Base-by-base conservation (phyloP, 2,888 invertebrate genomes). In the Athetis lepigone region DNA sequence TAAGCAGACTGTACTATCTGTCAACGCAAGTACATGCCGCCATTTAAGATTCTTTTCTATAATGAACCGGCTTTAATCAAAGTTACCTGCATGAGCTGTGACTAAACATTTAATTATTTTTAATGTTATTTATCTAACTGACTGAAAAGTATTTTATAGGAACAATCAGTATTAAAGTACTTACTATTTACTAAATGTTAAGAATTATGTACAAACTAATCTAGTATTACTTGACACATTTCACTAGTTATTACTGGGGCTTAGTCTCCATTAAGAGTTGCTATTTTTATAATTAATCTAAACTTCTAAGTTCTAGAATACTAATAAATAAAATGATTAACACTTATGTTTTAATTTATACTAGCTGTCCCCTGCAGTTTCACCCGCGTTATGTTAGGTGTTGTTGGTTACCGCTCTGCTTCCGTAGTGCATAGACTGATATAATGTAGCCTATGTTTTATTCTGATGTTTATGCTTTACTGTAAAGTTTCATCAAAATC, bases 141-240 rank as follows among this genome's bases (percentile, higher is more conserved):
- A 69, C 58, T 62, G 57, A 70, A 37, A 61, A 64, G 52, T 67
- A 51, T 47, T 63, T 56, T 40, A 43, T 49, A 45, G 42, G 19
- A 63, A 56, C 46, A 13, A 77, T 65, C 77, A 79, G 70, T 77
- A 79, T 79, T 72, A 49, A 29, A 54, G 45, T 51, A 62, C 42
- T 43, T 62, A n/a, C n/a, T n/a, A 57, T 49, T 47, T 61, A n/a
- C n/a, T n/a, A n/a, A 65, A 63, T 54, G 33, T 66, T 78, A 29
- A 61, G 45, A 60, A 61, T 47, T 39, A 39, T 59, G 61, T 77
- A 54, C 40, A 68, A 69, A 59, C 36, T 61, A 76, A 52, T 56
- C 11, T 64, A 46, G 33, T 37, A 19, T 42, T 49, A 49, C 19
- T 45, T 43, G 19, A 62, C 40, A 70, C n/a, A 0, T 13, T 33